Percentiles rank a stretch among this genome's conserved stretches.
phyloP scores from a whole-genome alignment of 2,113 vertebrate species.

The Phainopepla nitens region DNA sequence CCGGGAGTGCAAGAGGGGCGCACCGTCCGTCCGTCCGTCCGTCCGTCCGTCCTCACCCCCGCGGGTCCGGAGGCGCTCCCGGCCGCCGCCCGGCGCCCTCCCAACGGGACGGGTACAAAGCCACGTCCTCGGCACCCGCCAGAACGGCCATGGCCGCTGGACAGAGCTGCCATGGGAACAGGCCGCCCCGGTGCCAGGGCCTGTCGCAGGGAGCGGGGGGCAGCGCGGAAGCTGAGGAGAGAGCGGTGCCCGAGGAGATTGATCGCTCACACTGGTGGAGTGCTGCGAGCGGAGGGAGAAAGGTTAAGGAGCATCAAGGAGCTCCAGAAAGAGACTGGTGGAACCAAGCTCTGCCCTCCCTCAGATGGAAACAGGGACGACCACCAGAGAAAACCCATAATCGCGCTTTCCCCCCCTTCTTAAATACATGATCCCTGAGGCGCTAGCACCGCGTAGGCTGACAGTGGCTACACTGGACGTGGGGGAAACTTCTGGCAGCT shows the following conservation, averaged over 20 bases:
- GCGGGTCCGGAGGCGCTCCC: too few species aligned
- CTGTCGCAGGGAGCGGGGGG: accelerated
- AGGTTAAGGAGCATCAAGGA: background rate
- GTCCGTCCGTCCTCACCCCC: background rate
- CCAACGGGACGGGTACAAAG: background rate
- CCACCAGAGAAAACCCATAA: background rate
- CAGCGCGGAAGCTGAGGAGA: accelerated
- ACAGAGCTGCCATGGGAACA: background rate
- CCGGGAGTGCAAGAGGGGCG: background rate
- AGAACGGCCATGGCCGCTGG: background rate
- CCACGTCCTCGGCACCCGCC: background rate
- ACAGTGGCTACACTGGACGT: background rate
- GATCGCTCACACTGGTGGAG: background rate
- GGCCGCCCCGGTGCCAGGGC: background rate
- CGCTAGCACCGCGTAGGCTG: accelerated
- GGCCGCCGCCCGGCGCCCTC: accelerated
- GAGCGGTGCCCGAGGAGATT: accelerated
- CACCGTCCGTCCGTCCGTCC: background rate
- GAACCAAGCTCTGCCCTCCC: background rate
- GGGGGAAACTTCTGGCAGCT: background rate
- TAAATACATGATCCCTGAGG: background rate
- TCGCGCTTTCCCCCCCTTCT: accelerated
- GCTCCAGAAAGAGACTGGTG: background rate
- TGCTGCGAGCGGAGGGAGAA: background rate
- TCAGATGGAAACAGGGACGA: background rate